Conservation (phyloP, 2,113 vertebrate species). For the Pipa parva region DNA sequence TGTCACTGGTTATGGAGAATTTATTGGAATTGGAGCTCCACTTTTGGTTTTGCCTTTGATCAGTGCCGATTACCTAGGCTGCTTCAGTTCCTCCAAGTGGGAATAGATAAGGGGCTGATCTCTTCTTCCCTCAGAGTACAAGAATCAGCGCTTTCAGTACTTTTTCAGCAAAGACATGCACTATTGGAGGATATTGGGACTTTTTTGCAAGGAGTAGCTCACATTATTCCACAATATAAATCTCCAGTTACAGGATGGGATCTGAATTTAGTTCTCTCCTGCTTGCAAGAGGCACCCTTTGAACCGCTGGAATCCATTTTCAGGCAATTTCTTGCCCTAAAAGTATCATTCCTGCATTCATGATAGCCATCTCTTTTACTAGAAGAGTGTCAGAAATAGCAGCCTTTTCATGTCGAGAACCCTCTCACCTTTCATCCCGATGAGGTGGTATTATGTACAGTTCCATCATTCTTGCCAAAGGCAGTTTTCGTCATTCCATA, state of each 20-base stretch:
- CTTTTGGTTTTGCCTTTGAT: no score
- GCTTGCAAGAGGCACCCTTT: neutral
- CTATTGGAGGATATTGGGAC: neutral
- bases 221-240: neutral
- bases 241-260: neutral
- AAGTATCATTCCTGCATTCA: neutral
- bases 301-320: neutral
- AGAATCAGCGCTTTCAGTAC: neutral
- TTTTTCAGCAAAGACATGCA: neutral
- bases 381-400: neutral
- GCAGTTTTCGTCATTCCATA: no score
- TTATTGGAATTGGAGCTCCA: no score
- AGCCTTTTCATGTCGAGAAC: neutral
- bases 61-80: no score
- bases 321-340: neutral
- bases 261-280: neutral
- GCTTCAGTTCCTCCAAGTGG: no score
- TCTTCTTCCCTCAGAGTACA: neutral
- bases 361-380: neutral
- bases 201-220: neutral
- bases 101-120: no score
- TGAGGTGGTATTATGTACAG: no score
- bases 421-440: neutral
- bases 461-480: no score
- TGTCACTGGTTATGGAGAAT: no score